Percentiles rank a stretch among this genome's conserved stretches.
phyloP scores from a whole-genome alignment of 2,797 vertebrate genomes.

The Channa striata region DNA sequence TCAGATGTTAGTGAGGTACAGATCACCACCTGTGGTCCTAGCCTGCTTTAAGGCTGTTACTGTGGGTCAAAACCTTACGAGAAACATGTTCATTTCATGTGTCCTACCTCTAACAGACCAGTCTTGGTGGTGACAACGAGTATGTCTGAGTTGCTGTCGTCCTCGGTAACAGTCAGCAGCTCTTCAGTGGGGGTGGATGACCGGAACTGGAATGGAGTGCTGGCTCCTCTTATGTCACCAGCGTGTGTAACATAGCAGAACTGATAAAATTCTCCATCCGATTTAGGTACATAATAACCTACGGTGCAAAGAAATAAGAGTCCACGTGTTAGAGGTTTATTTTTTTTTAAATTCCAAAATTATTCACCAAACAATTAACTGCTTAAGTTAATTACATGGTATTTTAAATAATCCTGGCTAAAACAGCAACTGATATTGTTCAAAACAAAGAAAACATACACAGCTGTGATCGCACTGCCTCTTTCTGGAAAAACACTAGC shows the following conservation, averaged over 20 bases:
- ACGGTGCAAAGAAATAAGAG: background rate
- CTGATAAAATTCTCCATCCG: slow-evolving; percentile 99
- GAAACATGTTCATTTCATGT: background rate
- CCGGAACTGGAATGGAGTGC: slow-evolving; percentile 98
- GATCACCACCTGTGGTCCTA: background rate
- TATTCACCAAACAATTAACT: background rate
- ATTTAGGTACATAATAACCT: slow-evolving; percentile 98
- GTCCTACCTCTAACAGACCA: slow-evolving; percentile 92
- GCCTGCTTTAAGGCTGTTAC: background rate
- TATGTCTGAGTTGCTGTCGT: slow-evolving; percentile 97
- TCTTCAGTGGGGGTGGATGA: slow-evolving; percentile 92
- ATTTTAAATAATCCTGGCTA: background rate
- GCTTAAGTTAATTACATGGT: background rate
- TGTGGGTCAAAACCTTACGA: background rate
- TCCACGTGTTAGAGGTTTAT: background rate
- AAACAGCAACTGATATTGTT: background rate
- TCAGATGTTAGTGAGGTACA: slow-evolving; percentile 10
- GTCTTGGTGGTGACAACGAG: slow-evolving; percentile 97
- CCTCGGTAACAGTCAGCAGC: slow-evolving; percentile 92
- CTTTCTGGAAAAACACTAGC: background rate
- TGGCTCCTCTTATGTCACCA: slow-evolving; percentile 97
- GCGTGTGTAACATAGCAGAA: slow-evolving; percentile 97
- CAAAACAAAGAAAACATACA: background rate
- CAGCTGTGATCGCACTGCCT: background rate
- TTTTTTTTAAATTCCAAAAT: background rate